phyloP scores from a whole-genome alignment of 2,113 vertebrate genomes.

The Melanerpes aurifrons region DNA sequence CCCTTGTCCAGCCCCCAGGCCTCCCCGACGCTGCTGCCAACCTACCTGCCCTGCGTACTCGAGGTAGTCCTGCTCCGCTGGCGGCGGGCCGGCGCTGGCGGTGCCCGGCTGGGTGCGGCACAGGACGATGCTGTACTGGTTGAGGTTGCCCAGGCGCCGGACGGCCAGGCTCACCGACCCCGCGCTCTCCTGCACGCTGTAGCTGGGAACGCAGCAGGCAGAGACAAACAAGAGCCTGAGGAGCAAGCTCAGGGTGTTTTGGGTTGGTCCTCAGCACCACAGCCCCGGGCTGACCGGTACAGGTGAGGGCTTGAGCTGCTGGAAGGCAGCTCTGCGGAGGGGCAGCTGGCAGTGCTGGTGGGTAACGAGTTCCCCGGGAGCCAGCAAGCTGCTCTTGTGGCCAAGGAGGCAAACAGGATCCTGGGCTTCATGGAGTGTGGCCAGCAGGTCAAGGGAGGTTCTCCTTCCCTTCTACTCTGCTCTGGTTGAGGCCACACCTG shows the following conservation, averaged over 20 bases:
- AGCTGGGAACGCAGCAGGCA: slow-evolving; percentile 77
- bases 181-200: slow-evolving; percentile 87
- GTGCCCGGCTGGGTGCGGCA: slow-evolving; percentile 89
- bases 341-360: too few species aligned
- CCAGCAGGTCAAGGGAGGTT: too few species aligned
- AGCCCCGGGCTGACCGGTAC: background rate
- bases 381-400: too few species aligned
- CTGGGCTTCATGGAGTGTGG: too few species aligned
- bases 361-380: too few species aligned
- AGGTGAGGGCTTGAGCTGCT: too few species aligned
- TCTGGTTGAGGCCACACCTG: too few species aligned
- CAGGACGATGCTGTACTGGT: slow-evolving; percentile 93
- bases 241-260: background rate
- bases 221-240: background rate
- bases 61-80: slow-evolving; percentile 89
- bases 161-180: slow-evolving; percentile 86
- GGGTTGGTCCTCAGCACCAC: background rate
- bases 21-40: background rate
- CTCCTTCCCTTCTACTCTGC: too few species aligned
- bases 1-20: background rate
- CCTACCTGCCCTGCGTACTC: slow-evolving; percentile 92
- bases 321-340: too few species aligned
- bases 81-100: slow-evolving; percentile 71
- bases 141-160: slow-evolving; percentile 89
- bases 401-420: too few species aligned